Evolutionary conservation across 2,113 vertebrate genomes (phyloP), one percentile per base, ranked within the genome.

Genomic region (Lynx canadensis): DNA sequence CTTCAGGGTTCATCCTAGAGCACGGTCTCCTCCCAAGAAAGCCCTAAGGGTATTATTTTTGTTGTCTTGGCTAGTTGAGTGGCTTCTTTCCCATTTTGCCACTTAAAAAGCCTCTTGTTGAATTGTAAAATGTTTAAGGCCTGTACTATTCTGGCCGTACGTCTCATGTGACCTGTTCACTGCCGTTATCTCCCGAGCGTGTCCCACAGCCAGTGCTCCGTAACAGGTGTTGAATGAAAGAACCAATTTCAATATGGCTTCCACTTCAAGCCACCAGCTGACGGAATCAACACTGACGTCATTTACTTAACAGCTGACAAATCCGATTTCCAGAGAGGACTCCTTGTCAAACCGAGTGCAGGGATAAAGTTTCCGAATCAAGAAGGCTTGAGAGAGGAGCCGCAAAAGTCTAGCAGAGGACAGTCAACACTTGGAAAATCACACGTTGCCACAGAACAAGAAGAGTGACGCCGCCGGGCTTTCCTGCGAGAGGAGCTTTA

Each of bases 161-260:
- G 36, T 57, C 48, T 76, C 5, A 7, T 21, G 23, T 19, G 45
- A 41, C 60, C 45, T 25, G 25, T 31, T 36, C 71, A 31, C 1
- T 25, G 27, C 5, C 12, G 0, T 4, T 4, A 11, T 41, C 66
- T 86, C 29, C 15, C 14, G 45, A n/a, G n/a, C 27, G 9, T 68
- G 13, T 7, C 7, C 15, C 2, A 4, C 4, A n/a, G n/a, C 10
- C 31, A 27, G 41, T 0, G 21, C 45, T 36, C 73, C 33, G 1
- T 38, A 25, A 41, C 31, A 48, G 23, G 0, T 23, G 38, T 1
- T 88, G 84, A 89, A 66, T 2, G 25, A 33, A 88, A 91, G 52
- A 57, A 12, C 52, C 29, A 11, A 36, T 41, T 41, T 38, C 60
- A 86, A 21, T 8, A 48, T 14, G 38, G 38, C 13, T 38, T 63